Conservation (phyloP, 1,140 invertebrate species). For the Zelostemma sp. region DNA sequence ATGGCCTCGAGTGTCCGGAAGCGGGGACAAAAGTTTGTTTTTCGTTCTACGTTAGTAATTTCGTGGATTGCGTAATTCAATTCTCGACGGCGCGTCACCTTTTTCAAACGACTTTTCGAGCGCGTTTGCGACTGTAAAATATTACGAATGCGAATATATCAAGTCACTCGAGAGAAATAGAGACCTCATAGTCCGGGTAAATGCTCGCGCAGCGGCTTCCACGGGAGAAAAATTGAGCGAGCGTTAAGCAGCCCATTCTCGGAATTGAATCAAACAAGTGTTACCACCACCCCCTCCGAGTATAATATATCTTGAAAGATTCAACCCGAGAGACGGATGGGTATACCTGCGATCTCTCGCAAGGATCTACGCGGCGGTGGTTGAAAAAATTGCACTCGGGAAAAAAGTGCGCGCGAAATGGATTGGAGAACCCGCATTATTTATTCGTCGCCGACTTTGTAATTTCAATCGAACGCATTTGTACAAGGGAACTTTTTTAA, state of each 20-base stretch:
- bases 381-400: slow-evolving; percentile 9
- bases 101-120: too few relatives aligned
- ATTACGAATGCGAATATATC: background rate
- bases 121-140: background rate
- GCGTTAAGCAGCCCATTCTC: slow-evolving; percentile 52
- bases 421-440: slow-evolving; percentile 1
- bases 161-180: slow-evolving; percentile 2
- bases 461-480: background rate
- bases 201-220: slow-evolving; percentile 3
- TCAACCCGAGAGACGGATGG: slow-evolving; percentile 54
- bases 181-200: slow-evolving; percentile 2
- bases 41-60: too few relatives aligned
- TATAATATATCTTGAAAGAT: slow-evolving; percentile 59
- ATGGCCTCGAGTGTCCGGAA: too few relatives aligned
- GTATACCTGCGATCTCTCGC: slow-evolving; percentile 52
- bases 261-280: slow-evolving; percentile 66
- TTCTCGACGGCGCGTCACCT: too few relatives aligned
- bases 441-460: background rate
- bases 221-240: slow-evolving; percentile 58
- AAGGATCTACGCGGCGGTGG: slow-evolving; percentile 32
- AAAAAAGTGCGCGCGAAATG: slow-evolving; percentile 1
- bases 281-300: slow-evolving; percentile 56
- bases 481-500: background rate
- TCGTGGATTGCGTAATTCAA: too few relatives aligned
- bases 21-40: too few relatives aligned